phyloP scores from a whole-genome alignment of 2,888 invertebrate genomes.

The Agrotis segetum region DNA sequence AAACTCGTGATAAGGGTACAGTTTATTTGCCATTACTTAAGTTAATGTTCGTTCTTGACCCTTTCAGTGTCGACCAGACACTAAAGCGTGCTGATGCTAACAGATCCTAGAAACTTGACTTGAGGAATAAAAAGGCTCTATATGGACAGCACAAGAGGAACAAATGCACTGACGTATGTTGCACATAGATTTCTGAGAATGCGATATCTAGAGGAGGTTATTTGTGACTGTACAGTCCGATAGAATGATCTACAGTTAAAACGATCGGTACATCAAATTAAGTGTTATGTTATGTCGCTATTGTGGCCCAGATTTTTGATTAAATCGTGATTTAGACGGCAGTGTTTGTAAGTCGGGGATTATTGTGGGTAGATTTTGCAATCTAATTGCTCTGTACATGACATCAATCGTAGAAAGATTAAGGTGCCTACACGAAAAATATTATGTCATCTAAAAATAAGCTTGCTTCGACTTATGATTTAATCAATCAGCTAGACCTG shows the following conservation, averaged over 20 bases:
- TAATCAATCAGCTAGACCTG: too few relatives aligned
- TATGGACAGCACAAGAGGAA: too few relatives aligned
- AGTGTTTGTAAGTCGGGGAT: conserved; percentile 17
- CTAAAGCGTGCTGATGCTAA: too few relatives aligned
- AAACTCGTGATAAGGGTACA: too few relatives aligned
- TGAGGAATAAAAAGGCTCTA: too few relatives aligned
- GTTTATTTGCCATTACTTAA: too few relatives aligned
- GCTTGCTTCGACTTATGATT: background rate
- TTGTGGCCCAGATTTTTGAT: conserved; percentile 43
- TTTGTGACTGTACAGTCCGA: background rate
- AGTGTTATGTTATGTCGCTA: conserved; percentile 44
- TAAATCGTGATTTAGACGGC: conserved; percentile 37
- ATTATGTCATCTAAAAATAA: background rate
- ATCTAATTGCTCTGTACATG: conserved; percentile 5
- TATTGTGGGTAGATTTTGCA: conserved; percentile 28
- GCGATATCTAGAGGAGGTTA: too few relatives aligned
- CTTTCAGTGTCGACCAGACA: too few relatives aligned
- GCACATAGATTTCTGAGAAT: too few relatives aligned
- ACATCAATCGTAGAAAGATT: background rate
- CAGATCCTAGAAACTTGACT: too few relatives aligned
- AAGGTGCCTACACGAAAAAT: background rate
- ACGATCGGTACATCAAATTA: conserved; percentile 45
- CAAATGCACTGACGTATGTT: too few relatives aligned
- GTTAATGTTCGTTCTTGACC: too few relatives aligned
- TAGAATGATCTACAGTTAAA: conserved; percentile 46